Evolutionary conservation across 2,888 invertebrate genomes (phyloP), one percentile per base, ranked within the genome.

Genomic region (Lymantria monacha): DNA sequence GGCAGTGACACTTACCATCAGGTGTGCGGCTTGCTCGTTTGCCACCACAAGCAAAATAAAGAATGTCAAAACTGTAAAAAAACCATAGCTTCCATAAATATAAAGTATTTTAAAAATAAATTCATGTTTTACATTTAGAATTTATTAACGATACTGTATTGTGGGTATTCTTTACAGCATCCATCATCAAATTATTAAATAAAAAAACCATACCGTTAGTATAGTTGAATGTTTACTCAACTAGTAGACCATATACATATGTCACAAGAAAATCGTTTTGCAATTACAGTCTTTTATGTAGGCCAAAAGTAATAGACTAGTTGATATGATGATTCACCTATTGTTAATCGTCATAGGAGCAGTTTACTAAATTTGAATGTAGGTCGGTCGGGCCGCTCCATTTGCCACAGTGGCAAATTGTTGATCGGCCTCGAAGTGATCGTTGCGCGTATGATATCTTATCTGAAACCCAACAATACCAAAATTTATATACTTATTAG

Each of bases 351-450:
- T 76, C 78, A 84, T 83, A 83, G 85, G 83, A 87, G 85, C 76
- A 83, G 83, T 83, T 78, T 77, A 79, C 79, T 78, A 77, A 79
- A 78, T 74, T 78, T 69, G 72, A 81, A 86, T 84, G 83, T 89
- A 86, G 88, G 88, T 89, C 86, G 86, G 74, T 85, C 83, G 84
- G 84, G 76, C 79, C 81, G 89, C 85, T 87, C 88, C 80, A 87
- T 86, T 88, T 88, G 83, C 81, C 74, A 79, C 83, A 76, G 81
- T 85, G 79, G 88, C 85, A 81, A 88, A 87, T 87, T 85, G 87
- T 85, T 81, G 79, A 82, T 80, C 82, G 89, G 86, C 90, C 90
- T 89, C 87, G 88, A 69, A 72, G 73, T 65, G 75, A 79, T 76
- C 79, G 73, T 70, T 77, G 75, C 76, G 70, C 74, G 74, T 79